Conservation (phyloP, 2,113 vertebrate genomes). For the Hydrochoerus hydrochaeris region DNA sequence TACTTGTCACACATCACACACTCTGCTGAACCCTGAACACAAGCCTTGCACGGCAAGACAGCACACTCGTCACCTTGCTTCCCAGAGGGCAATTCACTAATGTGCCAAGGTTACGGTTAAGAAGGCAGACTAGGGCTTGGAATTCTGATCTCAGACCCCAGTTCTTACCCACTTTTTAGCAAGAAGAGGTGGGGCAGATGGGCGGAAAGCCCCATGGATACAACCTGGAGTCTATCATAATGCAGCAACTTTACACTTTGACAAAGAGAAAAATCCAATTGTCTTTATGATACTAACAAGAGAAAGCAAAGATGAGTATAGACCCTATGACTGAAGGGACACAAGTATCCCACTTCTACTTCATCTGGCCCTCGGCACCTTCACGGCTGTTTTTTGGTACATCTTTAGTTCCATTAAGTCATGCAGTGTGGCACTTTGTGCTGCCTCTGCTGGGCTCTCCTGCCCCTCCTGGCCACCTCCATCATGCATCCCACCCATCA, state of each 20-base stretch:
- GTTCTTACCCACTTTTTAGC: background rate
- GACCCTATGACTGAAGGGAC: background rate
- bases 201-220: fast-evolving
- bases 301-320: background rate
- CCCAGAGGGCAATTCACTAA: background rate
- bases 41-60: fast-evolving
- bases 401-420: background rate
- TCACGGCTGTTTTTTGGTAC: fast-evolving
- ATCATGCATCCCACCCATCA: background rate
- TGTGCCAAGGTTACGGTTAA: background rate
- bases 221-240: background rate
- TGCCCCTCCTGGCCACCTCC: background rate
- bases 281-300: background rate
- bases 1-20: background rate
- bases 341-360: background rate
- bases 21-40: fast-evolving
- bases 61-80: background rate
- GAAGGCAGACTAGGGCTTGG: background rate
- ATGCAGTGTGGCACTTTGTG: background rate
- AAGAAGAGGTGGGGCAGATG: background rate
- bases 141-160: background rate
- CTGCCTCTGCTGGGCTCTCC: background rate
- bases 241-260: background rate
- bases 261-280: background rate
- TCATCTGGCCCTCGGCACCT: background rate